Percentiles rank a stretch among this genome's conserved stretches.
Conservation (phyloP, 2,888 invertebrate genomes). For the Aleiodes testaceus region DNA sequence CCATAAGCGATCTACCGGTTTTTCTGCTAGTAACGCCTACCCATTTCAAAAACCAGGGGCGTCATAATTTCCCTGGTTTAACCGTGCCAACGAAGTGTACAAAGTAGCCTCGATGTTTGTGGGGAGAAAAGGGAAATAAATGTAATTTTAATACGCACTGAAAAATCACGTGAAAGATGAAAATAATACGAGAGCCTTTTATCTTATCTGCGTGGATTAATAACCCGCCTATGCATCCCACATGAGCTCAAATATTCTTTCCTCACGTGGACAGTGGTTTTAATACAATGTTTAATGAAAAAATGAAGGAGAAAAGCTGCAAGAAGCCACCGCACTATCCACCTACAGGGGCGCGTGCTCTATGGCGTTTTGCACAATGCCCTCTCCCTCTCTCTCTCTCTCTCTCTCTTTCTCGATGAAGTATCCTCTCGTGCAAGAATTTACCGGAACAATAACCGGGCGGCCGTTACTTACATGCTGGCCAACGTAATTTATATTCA, state of each 20-base stretch:
- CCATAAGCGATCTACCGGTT: constrained; percentile 61
- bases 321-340: constrained; percentile 32
- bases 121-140: not conserved
- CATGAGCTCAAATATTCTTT: constrained; percentile 20
- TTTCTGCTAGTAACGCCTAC: constrained; percentile 44
- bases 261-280: constrained; percentile 22
- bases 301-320: constrained; percentile 28
- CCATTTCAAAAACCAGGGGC: constrained; percentile 34
- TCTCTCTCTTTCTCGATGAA: constrained; percentile 37
- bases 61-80: constrained; percentile 30
- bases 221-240: constrained; percentile 34
- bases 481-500: constrained; percentile 64
- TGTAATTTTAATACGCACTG: constrained; percentile 21
- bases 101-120: no score
- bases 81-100: not conserved
- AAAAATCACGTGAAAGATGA: not conserved
- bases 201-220: constrained; percentile 44
- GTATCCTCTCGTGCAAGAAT: constrained; percentile 56
- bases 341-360: constrained; percentile 40
- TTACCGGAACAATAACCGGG: constrained; percentile 56
- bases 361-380: constrained; percentile 28
- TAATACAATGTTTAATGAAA: constrained; percentile 24
- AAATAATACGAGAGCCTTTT: constrained; percentile 15
- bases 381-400: constrained; percentile 27
- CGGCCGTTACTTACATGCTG: constrained; percentile 59